These are phyloP conservation scores for Steromphala cineraria DNA, from an alignment of 2,888 invertebrate genomes.

Conservation along the genomic window DNA sequence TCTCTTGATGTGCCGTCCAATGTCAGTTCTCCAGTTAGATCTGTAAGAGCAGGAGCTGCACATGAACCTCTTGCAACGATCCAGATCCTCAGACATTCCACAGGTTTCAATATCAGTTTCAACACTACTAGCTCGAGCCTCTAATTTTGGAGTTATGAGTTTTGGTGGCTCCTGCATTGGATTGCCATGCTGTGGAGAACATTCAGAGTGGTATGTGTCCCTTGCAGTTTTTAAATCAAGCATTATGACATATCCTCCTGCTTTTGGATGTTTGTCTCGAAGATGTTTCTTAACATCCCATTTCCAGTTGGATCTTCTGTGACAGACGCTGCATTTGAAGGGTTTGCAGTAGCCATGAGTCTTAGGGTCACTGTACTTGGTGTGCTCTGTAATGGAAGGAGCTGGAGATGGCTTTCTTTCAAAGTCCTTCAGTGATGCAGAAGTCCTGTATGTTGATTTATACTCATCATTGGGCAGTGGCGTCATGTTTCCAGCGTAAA, in stretches of 20 bases:
- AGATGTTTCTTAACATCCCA: slow-evolving; percentile 99
- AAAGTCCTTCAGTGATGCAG: not conserved
- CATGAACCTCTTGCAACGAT: slow-evolving; percentile 80
- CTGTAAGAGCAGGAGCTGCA: slow-evolving; percentile 94
- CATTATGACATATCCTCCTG: slow-evolving; percentile 62
- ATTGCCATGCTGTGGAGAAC: slow-evolving; percentile 12
- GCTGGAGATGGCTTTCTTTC: not conserved
- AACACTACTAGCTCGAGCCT: not conserved
- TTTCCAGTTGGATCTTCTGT: slow-evolving; percentile 96
- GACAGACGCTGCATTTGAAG: slow-evolving; percentile 95
- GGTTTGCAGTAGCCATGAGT: slow-evolving; percentile 77
- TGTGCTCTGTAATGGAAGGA: slow-evolving; percentile 11
- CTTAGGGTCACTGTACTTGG: slow-evolving; percentile 55
- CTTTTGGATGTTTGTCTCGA: slow-evolving; percentile 61
- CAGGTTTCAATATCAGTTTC: not conserved
- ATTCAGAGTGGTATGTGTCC: slow-evolving; percentile 53
- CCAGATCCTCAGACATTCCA: slow-evolving; percentile 25
- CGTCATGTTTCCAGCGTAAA: slow-evolving; percentile 32
- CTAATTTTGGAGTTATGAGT: not conserved
- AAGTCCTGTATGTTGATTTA: not conserved
- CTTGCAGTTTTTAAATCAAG: slow-evolving; percentile 69
- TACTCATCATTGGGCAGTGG: not conserved
- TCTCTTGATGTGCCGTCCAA: slow-evolving; percentile 92
- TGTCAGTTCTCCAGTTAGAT: slow-evolving; percentile 98
- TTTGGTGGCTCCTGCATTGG: not conserved